Evolutionary conservation across 2,888 invertebrate genomes (phyloP), one percentile per base, ranked within the genome.

Genomic region (Cacoxenus indagator): DNA sequence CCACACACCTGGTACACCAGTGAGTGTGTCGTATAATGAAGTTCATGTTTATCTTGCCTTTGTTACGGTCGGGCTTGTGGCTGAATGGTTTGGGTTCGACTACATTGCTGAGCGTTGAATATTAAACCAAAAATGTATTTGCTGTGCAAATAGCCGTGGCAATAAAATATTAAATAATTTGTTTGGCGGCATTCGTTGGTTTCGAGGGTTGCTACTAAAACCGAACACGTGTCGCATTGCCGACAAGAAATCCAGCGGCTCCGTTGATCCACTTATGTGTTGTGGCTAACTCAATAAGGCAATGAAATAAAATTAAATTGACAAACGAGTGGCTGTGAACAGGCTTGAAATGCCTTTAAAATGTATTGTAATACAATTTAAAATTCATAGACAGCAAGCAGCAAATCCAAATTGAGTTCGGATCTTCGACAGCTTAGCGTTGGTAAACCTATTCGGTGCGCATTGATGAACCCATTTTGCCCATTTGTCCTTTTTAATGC

Each of bases 141-240:
- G 65, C 37, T 65, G 54, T 54, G 54, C 29, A 69, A 69, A 69
- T 61, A 65, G 51, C 59, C 68, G 26, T 48, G n/a, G 48, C 45
- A 54, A 64, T 57, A 46, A 68, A 67, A 67, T 67, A 67, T 67
- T 59, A 61, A 67, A 61, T 59, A 59, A 37, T 37, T 8, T 37
- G 8, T 37, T 37, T 14, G 14, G 14, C 9, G 8, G 37, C 5
- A 11, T 14, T 11, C 8, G 37, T 14, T 37, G 37, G 8, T 37
- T 37, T 37, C 2, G 37, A 14, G 31, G 37, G 37, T 37, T 37
- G 37, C 37, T 14, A 37, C 37, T 8, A 11, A 37, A 37, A 37
- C 9, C 37, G 2, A 2, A 37, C 37, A 37, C 37, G 37, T 37
- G 37, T 37, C 37, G 14, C 8, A 8, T 4, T 14, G 2, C 9